Evolutionary conservation across 1,140 invertebrate species (phyloP), one percentile per base, ranked within the genome.

Genomic region (Pseudomyrmex cubaensis): DNA sequence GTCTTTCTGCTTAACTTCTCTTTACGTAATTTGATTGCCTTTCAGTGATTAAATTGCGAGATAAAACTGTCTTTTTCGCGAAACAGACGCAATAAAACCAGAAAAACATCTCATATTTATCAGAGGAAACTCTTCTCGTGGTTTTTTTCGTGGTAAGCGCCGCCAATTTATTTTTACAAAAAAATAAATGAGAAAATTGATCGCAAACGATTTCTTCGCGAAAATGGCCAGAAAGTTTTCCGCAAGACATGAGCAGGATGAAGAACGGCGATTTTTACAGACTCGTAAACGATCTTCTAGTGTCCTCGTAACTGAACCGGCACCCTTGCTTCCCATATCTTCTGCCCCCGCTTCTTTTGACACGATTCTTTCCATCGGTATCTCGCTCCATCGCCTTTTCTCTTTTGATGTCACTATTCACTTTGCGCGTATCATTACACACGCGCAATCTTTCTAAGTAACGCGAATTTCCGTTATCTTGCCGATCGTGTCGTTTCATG

Each of bases 191-290:
- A 7, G 35, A 35, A 35, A 75, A 83, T 83, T 25, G 25, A 22
- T 10, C 48, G n/a, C 57, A 9, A 50, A 44, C 46, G 59, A 74
- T 82, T 74, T 83, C 63, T 22, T 22, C 35, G 35, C 8, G 13
- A 77, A 52, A 76, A 63, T 10, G 7, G 35, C 15, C 9, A 13
- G 7, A 12, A 67, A 63, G 20, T 74, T 67, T 22, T 74, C 52
- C 52, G 20, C 59, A 54, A 46, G 35, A 70, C 50, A 57, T 46
- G 48, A 13, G 46, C 50, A 25, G 50, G 78, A 88, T 85, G 84
- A 86, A 52, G 46, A 83, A 88, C 64, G 77, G 57, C 12, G 69
- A 88, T 80, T 86, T 89, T 89, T 86, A 89, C 80, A 59, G 54
- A 54, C 54, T 80, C 63, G 87, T 88, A 88, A 89, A 86, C 75